phyloP scores from a whole-genome alignment of 2,113 vertebrate species.

The Ciconia boyciana region DNA sequence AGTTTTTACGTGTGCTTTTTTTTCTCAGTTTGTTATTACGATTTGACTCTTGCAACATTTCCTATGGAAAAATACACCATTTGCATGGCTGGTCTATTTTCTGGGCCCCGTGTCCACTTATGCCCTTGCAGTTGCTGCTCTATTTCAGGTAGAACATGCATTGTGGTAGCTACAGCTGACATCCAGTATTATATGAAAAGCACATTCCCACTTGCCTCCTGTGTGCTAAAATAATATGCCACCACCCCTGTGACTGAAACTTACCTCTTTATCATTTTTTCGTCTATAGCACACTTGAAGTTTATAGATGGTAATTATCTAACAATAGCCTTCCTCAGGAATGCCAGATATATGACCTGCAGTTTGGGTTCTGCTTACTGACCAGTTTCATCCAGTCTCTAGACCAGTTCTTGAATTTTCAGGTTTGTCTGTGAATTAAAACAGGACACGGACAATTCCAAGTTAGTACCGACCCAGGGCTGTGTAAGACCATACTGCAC shows the following conservation, averaged over 20 bases:
- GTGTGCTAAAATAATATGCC: background rate
- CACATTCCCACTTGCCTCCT: background rate
- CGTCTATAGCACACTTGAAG: background rate
- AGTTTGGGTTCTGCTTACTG: background rate
- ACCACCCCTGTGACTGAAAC: constrained; percentile 26
- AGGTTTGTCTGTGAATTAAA: background rate
- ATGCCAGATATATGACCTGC: background rate
- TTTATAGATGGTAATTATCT: background rate
- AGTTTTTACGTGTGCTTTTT: background rate
- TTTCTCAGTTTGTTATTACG: background rate
- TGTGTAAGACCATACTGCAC: background rate
- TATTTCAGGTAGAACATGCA: constrained; percentile 37
- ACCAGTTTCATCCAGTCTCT: background rate
- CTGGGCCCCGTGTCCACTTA: constrained; percentile 43
- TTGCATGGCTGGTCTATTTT: constrained; percentile 55
- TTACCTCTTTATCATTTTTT: background rate
- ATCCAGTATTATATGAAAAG: background rate
- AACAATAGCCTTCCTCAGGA: background rate
- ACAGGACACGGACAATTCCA: background rate
- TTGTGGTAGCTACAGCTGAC: constrained; percentile 29
- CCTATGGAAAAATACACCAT: constrained; percentile 54
- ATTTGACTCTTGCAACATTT: constrained; percentile 27
- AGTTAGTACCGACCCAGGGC: background rate
- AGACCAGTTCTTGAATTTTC: background rate
- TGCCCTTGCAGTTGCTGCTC: constrained; percentile 37